These are phyloP conservation scores for Stomatorhinus walkeri DNA, from an alignment of 2,797 vertebrate genomes.

Conservation along the genomic window DNA sequence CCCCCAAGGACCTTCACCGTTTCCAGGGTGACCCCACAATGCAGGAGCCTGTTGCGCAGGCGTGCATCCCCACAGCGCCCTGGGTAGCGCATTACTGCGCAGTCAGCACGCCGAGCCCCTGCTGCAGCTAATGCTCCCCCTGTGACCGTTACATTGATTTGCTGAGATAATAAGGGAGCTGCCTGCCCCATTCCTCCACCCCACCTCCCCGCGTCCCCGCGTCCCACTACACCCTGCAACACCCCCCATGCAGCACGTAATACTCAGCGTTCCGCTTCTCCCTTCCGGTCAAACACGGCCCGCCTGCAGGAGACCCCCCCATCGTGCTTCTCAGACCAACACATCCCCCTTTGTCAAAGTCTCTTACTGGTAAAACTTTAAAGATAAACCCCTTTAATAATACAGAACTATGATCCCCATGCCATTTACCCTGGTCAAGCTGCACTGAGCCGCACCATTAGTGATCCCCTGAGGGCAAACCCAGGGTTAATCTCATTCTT, in stretches of 20 bases:
- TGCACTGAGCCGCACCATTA: conserved; percentile 1
- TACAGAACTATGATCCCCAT: background rate
- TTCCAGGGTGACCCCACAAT: background rate
- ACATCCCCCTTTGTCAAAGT: background rate
- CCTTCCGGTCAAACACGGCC: conserved; percentile 27
- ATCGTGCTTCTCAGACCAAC: background rate
- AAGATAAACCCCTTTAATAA: conserved; percentile 14
- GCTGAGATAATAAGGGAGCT: conserved; percentile 55
- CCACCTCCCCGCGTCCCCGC: conserved; percentile 40
- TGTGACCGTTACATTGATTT: conserved; percentile 49
- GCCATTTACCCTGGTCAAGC: background rate
- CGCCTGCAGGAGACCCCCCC: background rate
- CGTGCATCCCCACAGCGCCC: background rate
- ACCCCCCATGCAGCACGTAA: conserved; percentile 32
- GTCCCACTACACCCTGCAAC: conserved; percentile 33
- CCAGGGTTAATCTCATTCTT: conserved; percentile 6
- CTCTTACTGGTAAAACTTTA: conserved; percentile 1
- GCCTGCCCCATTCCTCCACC: conserved; percentile 42
- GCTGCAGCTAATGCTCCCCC: conserved; percentile 20
- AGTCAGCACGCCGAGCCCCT: background rate
- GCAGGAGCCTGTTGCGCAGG: background rate
- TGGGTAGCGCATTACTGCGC: background rate
- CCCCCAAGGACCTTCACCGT: background rate
- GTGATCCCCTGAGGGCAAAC: background rate
- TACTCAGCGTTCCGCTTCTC: conserved; percentile 26